Evolutionary conservation across 2,113 vertebrate genomes (phyloP), one percentile per base, ranked within the genome.

Genomic region (Megaceryle torquata): DNA sequence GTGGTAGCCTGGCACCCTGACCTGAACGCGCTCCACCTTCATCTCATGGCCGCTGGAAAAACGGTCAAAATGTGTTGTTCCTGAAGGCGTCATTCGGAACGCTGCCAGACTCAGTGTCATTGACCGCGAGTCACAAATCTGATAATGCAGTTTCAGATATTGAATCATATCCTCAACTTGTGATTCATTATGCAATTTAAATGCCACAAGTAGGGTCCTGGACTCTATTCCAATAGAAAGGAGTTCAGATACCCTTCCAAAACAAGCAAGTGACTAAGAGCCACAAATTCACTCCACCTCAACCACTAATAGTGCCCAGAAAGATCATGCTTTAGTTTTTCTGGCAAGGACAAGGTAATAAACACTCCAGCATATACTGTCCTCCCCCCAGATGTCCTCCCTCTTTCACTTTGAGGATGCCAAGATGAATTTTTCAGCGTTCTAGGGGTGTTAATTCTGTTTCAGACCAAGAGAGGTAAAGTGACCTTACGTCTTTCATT

Each of bases 201-300:
- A 85, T 89, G 67, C 75, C 82, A 74, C 63, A 70, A 70, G 59
- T 82, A 44, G 68, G 16, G 29, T 86, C 75, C 87, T 87, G 67
- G 79, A 91, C 59, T 80, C 44, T 50, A 24, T 89, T 88, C 43
- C 85, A 83, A 50, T 59, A 91, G 56, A 65, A 59, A 59, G 63
- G 63, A 74, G 76, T 80, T 88, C 63, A 94, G 41, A 91, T 54
- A 93, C 67, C 20, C 67, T 95, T 97, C 86, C 93, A 95, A 95
- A 96, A 91, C 61, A 90, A 96, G 22, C 63, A 84, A 86, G 80
- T 77, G 95, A 78, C 82, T 95, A 78, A 71, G 13, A 91, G 21
- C 57, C 65, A 93, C 89, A 93, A 92, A 93, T 95, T 89, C 76
- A 84, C 48, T 88, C 88, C 79, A 69, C 85, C 63, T 96, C 74